Evolutionary conservation across 2,888 invertebrate genomes (phyloP), one percentile per base, ranked within the genome.

Genomic region (Eupsilia transversa): DNA sequence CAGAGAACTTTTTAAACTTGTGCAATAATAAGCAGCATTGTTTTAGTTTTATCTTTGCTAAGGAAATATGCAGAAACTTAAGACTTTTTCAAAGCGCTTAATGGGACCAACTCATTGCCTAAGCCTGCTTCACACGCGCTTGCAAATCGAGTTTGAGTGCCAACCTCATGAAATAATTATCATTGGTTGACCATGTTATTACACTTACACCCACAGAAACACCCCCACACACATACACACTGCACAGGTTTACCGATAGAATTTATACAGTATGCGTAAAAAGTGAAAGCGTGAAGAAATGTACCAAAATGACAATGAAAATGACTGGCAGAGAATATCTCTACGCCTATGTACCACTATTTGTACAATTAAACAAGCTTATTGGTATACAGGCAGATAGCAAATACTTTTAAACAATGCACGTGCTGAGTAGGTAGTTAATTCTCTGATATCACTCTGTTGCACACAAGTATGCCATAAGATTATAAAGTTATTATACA

Each of bases 11-110:
- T 61, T 27, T 3, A 27, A 77, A 79, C 46, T 56, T 9, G 33
- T 30, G 49, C 74, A 33, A 52, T 71, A 60, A 65, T 60, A 46
- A 71, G 17, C 38, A 38, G 46, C n/a, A 49, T 43, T 54, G 12
- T 67, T 74, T 43, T 73, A 54, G 30, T 64, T 63, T 52, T 64
- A 63, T 41, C 38, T 67, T 30, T 14, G 5, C 23, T 23, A 23
- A 41, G 49, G 30, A 72, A 79, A 72, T 66, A 78, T 57, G 54
- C n/a, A 14, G n/a, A 56, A 75, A 66, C 10, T 66, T 75, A 49
- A n/a, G 12, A 27, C 17, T 9, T 60, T 41, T 61, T 27, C 12
- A 49, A 41, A 23, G 23, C 2, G 20, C 27, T 49, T 33, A n/a
- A 33, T 23, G 10, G 20, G 14, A 57, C 6, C 4, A 35, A 17